These are phyloP conservation scores for Acanthaster planci DNA, from an alignment of 35 echinoderm and acorn worm species.

Conservation along the genomic window DNA sequence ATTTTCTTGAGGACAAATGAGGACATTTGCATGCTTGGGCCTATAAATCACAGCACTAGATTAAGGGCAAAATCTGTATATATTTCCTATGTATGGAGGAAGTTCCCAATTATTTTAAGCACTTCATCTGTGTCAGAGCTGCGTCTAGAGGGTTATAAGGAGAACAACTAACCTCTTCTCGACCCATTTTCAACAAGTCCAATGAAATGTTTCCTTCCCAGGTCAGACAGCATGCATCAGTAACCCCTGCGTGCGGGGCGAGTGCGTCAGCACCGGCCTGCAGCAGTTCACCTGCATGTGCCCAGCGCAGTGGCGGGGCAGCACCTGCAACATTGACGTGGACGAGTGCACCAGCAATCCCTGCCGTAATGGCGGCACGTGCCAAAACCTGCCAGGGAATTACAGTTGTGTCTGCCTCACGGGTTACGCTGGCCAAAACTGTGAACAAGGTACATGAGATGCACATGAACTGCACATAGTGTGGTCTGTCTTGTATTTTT, in stretches of 20 bases:
- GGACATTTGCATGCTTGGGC: too few species aligned
- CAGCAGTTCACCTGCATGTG: conserved; percentile 67
- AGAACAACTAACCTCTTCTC: too few species aligned
- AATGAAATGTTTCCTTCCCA: not conserved
- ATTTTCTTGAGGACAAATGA: too few species aligned
- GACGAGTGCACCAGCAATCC: conserved; percentile 42
- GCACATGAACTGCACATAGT: not conserved
- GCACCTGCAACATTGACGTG: conserved; percentile 56
- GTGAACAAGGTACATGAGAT: conserved; percentile 30
- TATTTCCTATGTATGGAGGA: too few species aligned
- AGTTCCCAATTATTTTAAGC: too few species aligned
- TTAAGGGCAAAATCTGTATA: too few species aligned
- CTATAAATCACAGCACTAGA: too few species aligned
- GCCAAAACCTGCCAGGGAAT: conserved; percentile 10
- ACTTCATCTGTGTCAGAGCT: too few species aligned
- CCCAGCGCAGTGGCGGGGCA: conserved; percentile 38
- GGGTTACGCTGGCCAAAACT: conserved; percentile 24
- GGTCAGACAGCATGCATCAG: conserved; percentile 28
- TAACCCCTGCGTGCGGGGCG: conserved; percentile 54
- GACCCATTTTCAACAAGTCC: too few species aligned
- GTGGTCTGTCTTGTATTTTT: too few species aligned
- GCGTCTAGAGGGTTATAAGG: too few species aligned
- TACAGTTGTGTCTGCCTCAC: conserved; percentile 3
- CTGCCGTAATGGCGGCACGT: not conserved
- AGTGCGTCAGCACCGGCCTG: conserved; percentile 60